Conservation (phyloP, 2,113 vertebrate species). For the Anarhynchus alexandrinus region DNA sequence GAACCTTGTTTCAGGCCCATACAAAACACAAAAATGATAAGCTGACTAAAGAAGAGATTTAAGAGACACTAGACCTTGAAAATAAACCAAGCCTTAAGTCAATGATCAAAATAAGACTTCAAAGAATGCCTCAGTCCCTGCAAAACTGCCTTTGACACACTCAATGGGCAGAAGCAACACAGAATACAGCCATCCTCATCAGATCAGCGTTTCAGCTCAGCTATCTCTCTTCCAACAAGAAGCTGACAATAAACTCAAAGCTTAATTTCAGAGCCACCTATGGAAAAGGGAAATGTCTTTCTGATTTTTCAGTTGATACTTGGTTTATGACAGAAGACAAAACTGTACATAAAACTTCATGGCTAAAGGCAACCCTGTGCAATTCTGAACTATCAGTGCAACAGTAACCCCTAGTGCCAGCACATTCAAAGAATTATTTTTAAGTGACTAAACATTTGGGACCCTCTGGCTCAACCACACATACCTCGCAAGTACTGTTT, state of each 20-base stretch:
- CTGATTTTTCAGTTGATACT: neutral
- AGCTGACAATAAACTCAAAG: neutral
- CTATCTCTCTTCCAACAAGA: neutral
- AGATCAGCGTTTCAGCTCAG: neutral
- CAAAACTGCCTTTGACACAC: neutral
- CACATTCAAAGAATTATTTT: neutral
- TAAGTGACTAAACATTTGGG: neutral
- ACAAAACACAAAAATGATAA: neutral
- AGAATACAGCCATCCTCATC: neutral
- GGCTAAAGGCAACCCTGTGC: neutral
- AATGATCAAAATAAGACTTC: neutral
- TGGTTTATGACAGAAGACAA: neutral
- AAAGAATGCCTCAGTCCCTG: neutral
- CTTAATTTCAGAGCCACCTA: neutral
- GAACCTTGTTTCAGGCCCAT: neutral
- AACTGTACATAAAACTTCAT: neutral
- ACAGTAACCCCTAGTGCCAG: neutral
- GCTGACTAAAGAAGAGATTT: neutral
- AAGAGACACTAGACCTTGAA: neutral
- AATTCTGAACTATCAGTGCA: neutral
- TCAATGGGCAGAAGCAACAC: neutral
- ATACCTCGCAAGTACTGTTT: accelerated
- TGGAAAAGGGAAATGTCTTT: neutral
- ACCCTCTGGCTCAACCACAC: neutral
- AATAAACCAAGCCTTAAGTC: neutral